Evolutionary conservation across 2,113 vertebrate species (phyloP), one percentile per base, ranked within the genome.

Genomic region (Nasalis larvatus): DNA sequence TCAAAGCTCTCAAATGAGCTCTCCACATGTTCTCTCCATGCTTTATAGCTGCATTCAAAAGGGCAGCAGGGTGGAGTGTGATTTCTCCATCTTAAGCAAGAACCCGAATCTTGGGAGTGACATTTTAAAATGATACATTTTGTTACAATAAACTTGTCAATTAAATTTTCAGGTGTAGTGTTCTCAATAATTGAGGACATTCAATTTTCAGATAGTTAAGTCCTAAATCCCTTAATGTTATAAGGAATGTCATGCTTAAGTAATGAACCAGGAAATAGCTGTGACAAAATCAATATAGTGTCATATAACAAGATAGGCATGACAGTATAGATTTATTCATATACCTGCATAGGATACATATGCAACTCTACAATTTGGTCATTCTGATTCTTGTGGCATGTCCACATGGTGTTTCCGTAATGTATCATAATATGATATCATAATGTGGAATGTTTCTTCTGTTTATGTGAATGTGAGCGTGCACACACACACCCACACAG

Each of bases 241-340:
- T 76, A 60, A 81, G 80, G 49, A 94, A 96, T 85, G 49, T 13
- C 73, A 66, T 76, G 42, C 42, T 78, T 95, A 95, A 66, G 52
- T 94, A 92, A 83, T 42, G 56, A 94, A 35, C 37, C 69, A 91
- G 60, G 68, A 89, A 95, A 81, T 83, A 91, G 35, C 47, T 87
- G 17, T 87, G 78, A 82, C 69, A 96, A 97, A 97, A 94, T 96
- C 96, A 95, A 94, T 87, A 83, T 12, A 40, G 12, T 35, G 71
- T 95, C 80, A 82, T 84, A 68, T 73, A 90, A 73, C 60, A 95
- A 96, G 54, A 60, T n/a, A 86, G 42, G 11, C 13, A 56, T 89
- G 83, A 86, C n/a, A 49, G 25, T 54, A 32, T 58, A 88, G 49
- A 91, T 76, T 95, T 93, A 83, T 86, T 93, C 47, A 47, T 40